Evolutionary conservation across 2,113 vertebrate genomes (phyloP), one percentile per base, ranked within the genome.

Genomic region (Pluvialis apricaria): DNA sequence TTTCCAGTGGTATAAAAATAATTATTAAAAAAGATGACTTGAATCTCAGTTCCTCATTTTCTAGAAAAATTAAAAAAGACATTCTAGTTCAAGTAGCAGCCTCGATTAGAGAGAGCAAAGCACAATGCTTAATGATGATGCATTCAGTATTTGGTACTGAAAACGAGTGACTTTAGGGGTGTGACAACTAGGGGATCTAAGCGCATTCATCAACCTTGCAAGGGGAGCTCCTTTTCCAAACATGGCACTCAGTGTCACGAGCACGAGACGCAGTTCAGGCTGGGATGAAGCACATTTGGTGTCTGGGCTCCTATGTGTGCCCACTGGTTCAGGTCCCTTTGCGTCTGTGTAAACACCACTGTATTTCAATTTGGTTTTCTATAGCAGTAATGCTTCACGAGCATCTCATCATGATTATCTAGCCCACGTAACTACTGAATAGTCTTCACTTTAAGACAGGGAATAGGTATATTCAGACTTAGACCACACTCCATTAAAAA

Each of bases 321-420:
- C 47, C 4, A 45, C 19, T 0, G 0, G 3, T 20, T 51, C 40
- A 45, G 3, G 6, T 51, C 26, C 54, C 52, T 51, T 24, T 45
- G 4, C 1, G 2, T 0, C 1, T 5, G 2, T 52, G 3, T 28
- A 82, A 29, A 14, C 1, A 4, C 14, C 42, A 31, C 1, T 15
- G 26, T 6, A 64, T 51, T 44, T 87, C 55, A 52, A 2, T 69
- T 52, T 24, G 17, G 0, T 71, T 94, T 97, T 51, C 20, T 47
- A 15, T 0, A 79, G 32, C 16, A 29, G 26, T 13, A 88, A 77
- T 8, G 20, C 7, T 82, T 76, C 44, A 28, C 13, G 79, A 68
- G 20, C 73, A 47, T 68, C 32, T 81, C 55, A 75, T 10, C 5
- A 11, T 29, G 17, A 80, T 47, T 77, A 68, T 29, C 26, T 52